Evolutionary conservation across 1,140 invertebrate species (phyloP).

Genomic region (Philotrypesis tridentata): DNA sequence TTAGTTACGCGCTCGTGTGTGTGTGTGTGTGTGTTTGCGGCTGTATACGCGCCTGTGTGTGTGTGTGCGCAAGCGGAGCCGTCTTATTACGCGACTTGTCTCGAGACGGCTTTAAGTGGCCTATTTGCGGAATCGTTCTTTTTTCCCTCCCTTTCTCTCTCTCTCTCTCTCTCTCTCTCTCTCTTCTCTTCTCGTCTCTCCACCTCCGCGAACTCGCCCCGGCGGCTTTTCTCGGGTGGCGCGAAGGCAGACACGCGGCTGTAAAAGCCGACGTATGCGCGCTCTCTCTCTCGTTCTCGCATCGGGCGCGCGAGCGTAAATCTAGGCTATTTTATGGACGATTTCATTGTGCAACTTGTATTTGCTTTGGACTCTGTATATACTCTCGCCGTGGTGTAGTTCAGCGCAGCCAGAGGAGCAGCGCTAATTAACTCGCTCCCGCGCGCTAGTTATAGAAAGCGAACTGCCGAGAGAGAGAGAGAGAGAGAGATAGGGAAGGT

Average conservation of each 20-base stretch:
- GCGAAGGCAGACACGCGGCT: background rate
- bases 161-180: too few relatives aligned
- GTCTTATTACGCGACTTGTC: slow-evolving; percentile 18
- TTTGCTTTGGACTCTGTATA: background rate
- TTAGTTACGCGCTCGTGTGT: too few relatives aligned
- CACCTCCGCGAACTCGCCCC: background rate
- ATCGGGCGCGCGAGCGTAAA: background rate
- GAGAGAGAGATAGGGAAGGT: too few relatives aligned
- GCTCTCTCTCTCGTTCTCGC: too few relatives aligned
- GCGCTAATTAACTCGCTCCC: background rate
- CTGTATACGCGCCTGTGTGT: background rate
- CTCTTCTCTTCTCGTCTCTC: too few relatives aligned
- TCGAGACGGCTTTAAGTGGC: background rate
- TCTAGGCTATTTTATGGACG: slow-evolving; percentile 6
- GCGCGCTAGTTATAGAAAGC: background rate
- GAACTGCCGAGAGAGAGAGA: too few relatives aligned
- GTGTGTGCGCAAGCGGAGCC: background rate
- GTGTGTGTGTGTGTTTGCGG: background rate
- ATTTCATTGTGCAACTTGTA: slow-evolving; percentile 1
- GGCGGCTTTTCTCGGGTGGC: background rate
- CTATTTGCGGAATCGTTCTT: slow-evolving; percentile 8
- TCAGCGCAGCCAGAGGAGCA: too few relatives aligned
- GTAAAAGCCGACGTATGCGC: background rate
- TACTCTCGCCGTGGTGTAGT: too few relatives aligned
- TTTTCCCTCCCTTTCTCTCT: too few relatives aligned